These are phyloP conservation scores for Melitaea athalia DNA, from an alignment of 2,888 invertebrate genomes.

Conservation along the genomic window DNA sequence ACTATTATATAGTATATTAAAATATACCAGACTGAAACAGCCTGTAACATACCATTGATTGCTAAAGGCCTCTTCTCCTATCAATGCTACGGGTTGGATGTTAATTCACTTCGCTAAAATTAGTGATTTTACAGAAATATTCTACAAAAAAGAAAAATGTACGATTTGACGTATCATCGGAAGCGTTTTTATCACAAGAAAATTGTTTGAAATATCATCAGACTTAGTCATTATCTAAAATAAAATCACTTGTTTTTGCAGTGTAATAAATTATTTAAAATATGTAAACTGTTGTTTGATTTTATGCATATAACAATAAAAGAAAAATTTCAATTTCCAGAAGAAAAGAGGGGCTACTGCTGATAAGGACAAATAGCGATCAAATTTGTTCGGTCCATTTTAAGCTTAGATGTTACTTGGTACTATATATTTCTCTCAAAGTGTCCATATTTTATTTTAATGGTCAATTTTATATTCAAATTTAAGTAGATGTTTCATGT, in stretches of 20 bases:
- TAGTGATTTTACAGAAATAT: slow-evolving; percentile 62
- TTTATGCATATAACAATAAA: slow-evolving; percentile 23
- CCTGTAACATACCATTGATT: no score
- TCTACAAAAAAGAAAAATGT: slow-evolving; percentile 71
- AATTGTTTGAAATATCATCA: slow-evolving; percentile 58
- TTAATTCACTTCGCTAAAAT: background rate
- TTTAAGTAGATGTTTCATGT: slow-evolving; percentile 20
- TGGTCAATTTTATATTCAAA: slow-evolving; percentile 31
- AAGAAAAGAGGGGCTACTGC: slow-evolving; percentile 49
- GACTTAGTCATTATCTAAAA: slow-evolving; percentile 39
- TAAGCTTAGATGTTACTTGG: slow-evolving; percentile 30
- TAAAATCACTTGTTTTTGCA: slow-evolving; percentile 17
- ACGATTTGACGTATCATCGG: slow-evolving; percentile 74
- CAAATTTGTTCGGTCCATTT: slow-evolving; percentile 23
- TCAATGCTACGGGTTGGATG: no score
- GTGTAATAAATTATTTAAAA: slow-evolving; percentile 16
- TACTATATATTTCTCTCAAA: slow-evolving; percentile 33
- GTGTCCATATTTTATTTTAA: slow-evolving; percentile 26
- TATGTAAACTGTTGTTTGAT: slow-evolving; percentile 16
- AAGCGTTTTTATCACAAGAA: slow-evolving; percentile 64
- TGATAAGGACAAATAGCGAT: slow-evolving; percentile 51
- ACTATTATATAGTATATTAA: no score
- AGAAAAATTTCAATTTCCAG: slow-evolving; percentile 48
- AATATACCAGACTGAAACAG: no score
- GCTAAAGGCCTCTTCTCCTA: no score